phyloP scores from a whole-genome alignment of 2,113 vertebrate species.

The Corapipo altera region DNA sequence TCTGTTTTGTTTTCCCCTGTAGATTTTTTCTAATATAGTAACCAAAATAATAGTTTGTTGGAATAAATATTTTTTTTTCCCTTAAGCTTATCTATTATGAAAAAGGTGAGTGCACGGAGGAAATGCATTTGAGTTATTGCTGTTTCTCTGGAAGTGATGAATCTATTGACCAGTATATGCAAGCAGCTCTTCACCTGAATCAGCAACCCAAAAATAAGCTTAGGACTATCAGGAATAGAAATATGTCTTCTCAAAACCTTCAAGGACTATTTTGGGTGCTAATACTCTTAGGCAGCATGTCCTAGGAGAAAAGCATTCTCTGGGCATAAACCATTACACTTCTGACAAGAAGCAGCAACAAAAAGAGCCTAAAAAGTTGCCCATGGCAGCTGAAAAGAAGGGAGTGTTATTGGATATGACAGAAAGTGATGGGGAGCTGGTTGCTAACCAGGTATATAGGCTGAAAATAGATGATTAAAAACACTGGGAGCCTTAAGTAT shows the following conservation, averaged over 20 bases:
- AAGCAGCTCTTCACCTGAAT: not conserved
- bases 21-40: not conserved
- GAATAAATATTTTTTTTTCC: not conserved
- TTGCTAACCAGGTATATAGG: conserved; percentile 2
- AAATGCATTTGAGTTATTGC: not conserved
- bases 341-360: not conserved
- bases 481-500: not conserved
- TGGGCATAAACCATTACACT: not conserved
- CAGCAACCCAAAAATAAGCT: not conserved
- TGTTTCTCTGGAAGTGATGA: not conserved
- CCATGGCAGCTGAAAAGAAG: not conserved
- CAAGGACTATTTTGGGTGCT: not conserved
- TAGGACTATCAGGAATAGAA: not conserved
- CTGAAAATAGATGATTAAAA: not conserved
- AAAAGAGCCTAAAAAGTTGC: conserved; percentile 30
- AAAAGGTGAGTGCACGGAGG: not conserved
- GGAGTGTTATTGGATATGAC: not conserved
- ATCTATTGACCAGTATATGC: not conserved
- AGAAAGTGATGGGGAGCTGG: not conserved
- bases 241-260: not conserved
- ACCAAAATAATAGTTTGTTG: not conserved
- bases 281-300: not conserved
- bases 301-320: not conserved
- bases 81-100: not conserved
- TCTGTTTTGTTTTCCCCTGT: not conserved